Percentiles rank a stretch among this genome's conserved stretches.
These are phyloP conservation scores for Polylopha cassiicola DNA, from an alignment of 2,888 invertebrate genomes.

Conservation along the genomic window DNA sequence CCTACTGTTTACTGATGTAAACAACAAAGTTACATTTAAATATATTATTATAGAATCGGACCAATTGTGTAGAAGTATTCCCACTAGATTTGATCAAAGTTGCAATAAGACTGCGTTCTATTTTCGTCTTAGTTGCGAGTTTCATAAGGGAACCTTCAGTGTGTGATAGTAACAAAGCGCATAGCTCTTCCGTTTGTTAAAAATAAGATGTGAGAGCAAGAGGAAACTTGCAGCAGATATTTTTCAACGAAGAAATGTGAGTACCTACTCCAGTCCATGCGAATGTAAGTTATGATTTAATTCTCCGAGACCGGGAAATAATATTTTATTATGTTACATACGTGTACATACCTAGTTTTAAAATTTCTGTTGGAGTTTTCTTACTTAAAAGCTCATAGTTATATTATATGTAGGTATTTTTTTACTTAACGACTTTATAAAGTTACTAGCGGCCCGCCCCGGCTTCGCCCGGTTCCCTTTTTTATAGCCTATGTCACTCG, in stretches of 20 bases:
- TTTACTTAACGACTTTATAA: too few species aligned
- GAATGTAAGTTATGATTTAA: conserved; percentile 21
- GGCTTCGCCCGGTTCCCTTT: too few species aligned
- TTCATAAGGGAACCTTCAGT: conserved; percentile 45
- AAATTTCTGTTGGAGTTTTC: too few species aligned
- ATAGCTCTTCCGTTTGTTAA: conserved; percentile 37
- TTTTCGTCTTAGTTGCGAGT: conserved; percentile 41
- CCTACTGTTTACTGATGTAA: too few species aligned
- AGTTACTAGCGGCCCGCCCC: too few species aligned
- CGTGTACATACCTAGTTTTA: too few species aligned
- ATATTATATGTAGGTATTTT: too few species aligned
- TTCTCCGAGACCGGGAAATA: conserved; percentile 15
- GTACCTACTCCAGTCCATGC: conserved; percentile 12
- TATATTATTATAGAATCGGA: too few species aligned
- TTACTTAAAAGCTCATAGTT: too few species aligned
- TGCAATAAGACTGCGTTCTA: conserved; percentile 44
- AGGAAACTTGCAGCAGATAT: conserved; percentile 21
- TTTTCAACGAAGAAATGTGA: conserved; percentile 14
- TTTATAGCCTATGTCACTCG: too few species aligned
- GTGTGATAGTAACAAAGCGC: conserved; percentile 43
- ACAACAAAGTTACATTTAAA: too few species aligned
- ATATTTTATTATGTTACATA: conserved; percentile 20
- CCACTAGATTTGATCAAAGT: conserved; percentile 49
- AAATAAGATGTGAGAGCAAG: conserved; percentile 33
- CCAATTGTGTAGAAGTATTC: too few species aligned